Evolutionary conservation across 2,113 vertebrate species (phyloP).

Genomic region (Corythoichthys intestinalis): DNA sequence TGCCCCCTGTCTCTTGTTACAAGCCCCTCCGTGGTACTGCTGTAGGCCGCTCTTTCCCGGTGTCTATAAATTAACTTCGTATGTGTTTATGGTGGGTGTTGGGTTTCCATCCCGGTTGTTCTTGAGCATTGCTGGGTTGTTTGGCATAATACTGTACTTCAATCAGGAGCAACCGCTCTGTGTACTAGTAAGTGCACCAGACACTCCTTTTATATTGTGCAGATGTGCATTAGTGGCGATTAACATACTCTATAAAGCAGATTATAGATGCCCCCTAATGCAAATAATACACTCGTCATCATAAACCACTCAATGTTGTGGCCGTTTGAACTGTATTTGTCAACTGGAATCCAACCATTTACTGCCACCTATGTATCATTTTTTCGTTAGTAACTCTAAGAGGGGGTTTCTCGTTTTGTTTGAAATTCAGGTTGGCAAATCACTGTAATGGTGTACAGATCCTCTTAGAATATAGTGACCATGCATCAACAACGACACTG

Average conservation of each 20-base stretch:
- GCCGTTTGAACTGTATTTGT: too few relatives aligned
- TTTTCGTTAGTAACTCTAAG: background rate
- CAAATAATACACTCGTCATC: background rate
- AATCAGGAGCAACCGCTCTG: conserved; percentile 3
- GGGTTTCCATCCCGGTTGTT: conserved; percentile 1
- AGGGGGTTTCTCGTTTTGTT: background rate
- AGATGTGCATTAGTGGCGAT: background rate
- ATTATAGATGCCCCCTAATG: background rate
- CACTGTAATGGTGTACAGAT: background rate
- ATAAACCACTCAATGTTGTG: background rate
- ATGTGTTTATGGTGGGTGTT: conserved; percentile 34
- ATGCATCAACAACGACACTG: background rate
- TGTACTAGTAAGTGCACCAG: conserved; percentile 4
- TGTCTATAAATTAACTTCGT: conserved; percentile 24
- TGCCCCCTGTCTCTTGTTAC: conserved; percentile 57
- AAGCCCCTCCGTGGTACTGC: conserved; percentile 19
- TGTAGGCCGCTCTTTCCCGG: conserved; percentile 41
- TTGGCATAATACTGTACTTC: conserved; percentile 1
- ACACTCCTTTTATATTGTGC: background rate
- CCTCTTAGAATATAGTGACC: background rate
- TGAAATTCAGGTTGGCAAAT: background rate
- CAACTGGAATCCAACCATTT: background rate
- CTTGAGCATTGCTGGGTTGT: conserved; percentile 2
- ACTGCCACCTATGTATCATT: background rate
- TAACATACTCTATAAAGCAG: background rate